Base-by-base conservation (phyloP, 2,888 invertebrate species). In the Malachius bipustulatus region DNA sequence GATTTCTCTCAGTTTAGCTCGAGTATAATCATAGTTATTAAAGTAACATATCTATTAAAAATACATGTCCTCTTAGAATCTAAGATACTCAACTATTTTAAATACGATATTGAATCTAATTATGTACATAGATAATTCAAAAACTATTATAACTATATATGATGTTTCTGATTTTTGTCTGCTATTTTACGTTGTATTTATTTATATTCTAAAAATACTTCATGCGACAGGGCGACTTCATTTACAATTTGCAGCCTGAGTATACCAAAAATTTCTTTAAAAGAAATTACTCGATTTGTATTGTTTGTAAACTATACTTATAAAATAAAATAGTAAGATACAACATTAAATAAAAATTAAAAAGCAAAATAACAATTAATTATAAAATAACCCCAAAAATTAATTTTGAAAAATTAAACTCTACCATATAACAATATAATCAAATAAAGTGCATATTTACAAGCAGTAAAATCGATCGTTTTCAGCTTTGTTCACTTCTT, bases 161-260 rank as follows among this genome's bases (percentile, higher is more conserved):
- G n/a, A 29, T 19, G 34, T 35, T 37, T 40, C 19, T 42, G 38
- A 34, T 30, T 9, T 34, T 11, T 35, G 38, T 38, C 39, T 40
- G 16, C 40, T 40, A 45, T 30, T 43, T 42, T 35, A 41, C 34
- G 30, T 34, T 35, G 30, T 16, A 34, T 32, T 34, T 47, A 34
- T 31, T 27, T 40, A 47, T 39, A 19, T 19, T 6, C 6, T 19
- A 45, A 40, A 54, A 55, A 56, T 55, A 56, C 52, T 55, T 56
- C 54, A 55, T 54, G 54, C 55, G 52, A 54, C 47, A 46, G 50
- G 52, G 55, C 52, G 51, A 55, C 47, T 41, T 44, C 41, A 8
- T 46, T 40, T 41, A 47, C 41, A 44, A 41, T 39, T 11, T 11
- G 13, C 19, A 35, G 4, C 31, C 35, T 32, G 40, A 43, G 47